Base-by-base conservation (phyloP, 1,140 invertebrate species). In the Trinorchestia longiramus region DNA sequence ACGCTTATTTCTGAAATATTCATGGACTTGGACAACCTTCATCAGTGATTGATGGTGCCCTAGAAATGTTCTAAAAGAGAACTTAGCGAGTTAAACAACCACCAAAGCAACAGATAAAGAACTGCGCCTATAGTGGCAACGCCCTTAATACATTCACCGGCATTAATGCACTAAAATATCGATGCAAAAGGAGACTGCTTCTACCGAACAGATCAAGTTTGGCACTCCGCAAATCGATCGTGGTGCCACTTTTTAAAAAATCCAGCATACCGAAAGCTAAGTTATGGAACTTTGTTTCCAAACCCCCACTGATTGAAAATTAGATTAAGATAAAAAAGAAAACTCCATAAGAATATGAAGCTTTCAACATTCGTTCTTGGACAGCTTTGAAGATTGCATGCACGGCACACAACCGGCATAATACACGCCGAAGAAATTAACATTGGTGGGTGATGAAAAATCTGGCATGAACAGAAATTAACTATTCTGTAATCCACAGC, bases 321-420 rank as follows among this genome's bases (percentile, higher is more conserved):
- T 41, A 42, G 41, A 6, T 91, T 42, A 42, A 42, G 88, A 23
- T 42, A 91, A 91, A 91, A 91, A 91, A 91, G 41, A 91, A 91
- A 42, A 41, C 41, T 43, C 41, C 43, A 91, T 91, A 91, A 91
- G 88, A 91, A 91, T 91, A 91, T 28, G 43, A 44, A 42, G 41
- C 88, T 42, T 91, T 91, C 88, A 44, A 19, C 88, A 91, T 43
- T 91, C 88, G 88, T 91, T 91, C 88, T 91, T 91, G 88, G 88
- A 91, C 88, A 91, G 41, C 88, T 91, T 6, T 42, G 3, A 91
- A 23, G 1, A 15, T 77, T 77, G 15, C 28, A 77, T 36, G 62
- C 28, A 19, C 62, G 62, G 28, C 28, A 23, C 28, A 77, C 36
- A 77, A 36, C 62, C 62, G 1, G 62, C 62, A 19, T 53, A 53